phyloP scores from a whole-genome alignment of 2,888 invertebrate genomes.

The Homarus gammarus region DNA sequence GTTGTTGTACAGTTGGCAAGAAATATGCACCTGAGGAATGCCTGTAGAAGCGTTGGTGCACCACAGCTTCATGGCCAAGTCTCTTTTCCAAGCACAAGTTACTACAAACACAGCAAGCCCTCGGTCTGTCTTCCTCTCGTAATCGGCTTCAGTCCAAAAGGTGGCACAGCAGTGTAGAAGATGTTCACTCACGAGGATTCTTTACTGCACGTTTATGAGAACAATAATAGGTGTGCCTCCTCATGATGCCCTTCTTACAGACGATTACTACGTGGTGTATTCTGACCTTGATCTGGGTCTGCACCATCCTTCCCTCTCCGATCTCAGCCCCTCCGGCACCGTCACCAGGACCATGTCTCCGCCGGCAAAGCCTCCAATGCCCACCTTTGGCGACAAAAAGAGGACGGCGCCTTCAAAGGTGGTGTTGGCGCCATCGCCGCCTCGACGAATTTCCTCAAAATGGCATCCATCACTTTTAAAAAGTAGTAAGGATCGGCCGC shows the following conservation, averaged over 20 bases:
- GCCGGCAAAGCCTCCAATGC: conserved; percentile 66
- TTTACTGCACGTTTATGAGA: conserved; percentile 15
- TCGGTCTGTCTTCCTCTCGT: conserved; percentile 5
- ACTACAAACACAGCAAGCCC: not conserved
- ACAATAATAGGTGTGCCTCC: not conserved
- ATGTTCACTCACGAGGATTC: not conserved
- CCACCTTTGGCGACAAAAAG: conserved; percentile 69
- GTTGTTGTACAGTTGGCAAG: conserved; percentile 11
- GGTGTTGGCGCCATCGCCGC: conserved; percentile 61
- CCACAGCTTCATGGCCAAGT: conserved; percentile 27
- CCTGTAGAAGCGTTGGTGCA: conserved; percentile 46
- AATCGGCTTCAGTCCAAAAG: conserved; percentile 8
- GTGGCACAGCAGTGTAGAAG: conserved; percentile 47
- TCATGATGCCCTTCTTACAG: conserved; percentile 63
- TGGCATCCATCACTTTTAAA: conserved; percentile 76
- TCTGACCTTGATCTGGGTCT: conserved; percentile 74
- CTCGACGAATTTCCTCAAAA: conserved; percentile 72
- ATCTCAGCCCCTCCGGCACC: conserved; percentile 40
- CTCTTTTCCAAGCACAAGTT: conserved; percentile 8
- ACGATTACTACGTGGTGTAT: conserved; percentile 75
- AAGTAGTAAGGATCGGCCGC: conserved; percentile 60
- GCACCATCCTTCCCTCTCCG: conserved; percentile 69
- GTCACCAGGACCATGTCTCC: conserved; percentile 43
- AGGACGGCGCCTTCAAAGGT: conserved; percentile 58
- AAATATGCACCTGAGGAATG: conserved; percentile 45